Evolutionary conservation across 2,797 vertebrate species (phyloP), one percentile per base, ranked within the genome.

Genomic region (Rhinichthys osculus): DNA sequence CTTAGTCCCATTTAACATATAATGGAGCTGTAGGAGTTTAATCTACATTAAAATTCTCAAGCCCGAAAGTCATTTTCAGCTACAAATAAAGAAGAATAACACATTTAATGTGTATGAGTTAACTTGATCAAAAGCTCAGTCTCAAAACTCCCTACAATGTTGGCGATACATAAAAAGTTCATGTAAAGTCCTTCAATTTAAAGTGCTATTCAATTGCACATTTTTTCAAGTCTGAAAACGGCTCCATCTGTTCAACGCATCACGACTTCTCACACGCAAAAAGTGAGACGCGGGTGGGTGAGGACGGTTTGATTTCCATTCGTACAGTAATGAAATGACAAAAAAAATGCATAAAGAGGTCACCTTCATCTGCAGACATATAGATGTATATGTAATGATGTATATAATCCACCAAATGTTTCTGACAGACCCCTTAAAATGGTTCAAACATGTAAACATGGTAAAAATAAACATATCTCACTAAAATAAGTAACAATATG

Each of bases 131-230:
- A 42, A 57, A 78, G 76, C 76, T 62, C 57, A 30, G 16, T 14
- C 16, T 78, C 7, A 78, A 64, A 62, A 30, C 38, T 64, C 6
- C 17, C 78, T 16, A 35, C 62, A 80, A 67, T 33, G 40, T 44
- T 9, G 27, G 17, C 67, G 64, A 67, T 33, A 23, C 30, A 40
- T 16, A 67, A n/a, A 78, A 70, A 66, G 74, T 17, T 42, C 1
- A 54, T 54, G 42, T 67, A 27, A 84, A 78, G 76, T 84, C 50
- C 74, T 84, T 78, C n/a, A 70, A 71, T 35, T 85, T 52, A 85
- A 85, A 85, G 67, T 85, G 67, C 76, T 79, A 59, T 47, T 71
- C 50, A 78, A 35, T 33, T 44, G 8, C 30, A 76, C 3, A 7
- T 50, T 50, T 35, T 30, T 35, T 40, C 14, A 69, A 69, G 35